A percentile compares a stretch with the other conserved stretches of the same genome.
phyloP scores from a whole-genome alignment of 2,797 vertebrate species.

The Coregonus ussuriensis region DNA sequence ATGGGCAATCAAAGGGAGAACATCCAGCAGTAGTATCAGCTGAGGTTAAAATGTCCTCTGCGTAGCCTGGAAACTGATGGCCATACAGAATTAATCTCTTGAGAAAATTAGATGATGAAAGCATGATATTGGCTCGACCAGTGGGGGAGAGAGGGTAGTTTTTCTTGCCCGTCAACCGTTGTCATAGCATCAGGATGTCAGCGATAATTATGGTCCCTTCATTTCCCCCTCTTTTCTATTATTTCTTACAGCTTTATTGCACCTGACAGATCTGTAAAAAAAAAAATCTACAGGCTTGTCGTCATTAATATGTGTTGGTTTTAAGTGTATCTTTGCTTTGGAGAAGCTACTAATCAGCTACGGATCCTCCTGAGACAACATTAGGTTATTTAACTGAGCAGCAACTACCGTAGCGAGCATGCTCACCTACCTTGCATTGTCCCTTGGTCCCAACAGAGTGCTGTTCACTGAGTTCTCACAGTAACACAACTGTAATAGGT shows the following conservation, averaged over 20 bases:
- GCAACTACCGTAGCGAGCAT: too few relatives aligned
- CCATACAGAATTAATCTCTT: slow-evolving; percentile 18
- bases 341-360: not conserved
- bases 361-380: not conserved
- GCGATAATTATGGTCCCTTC: slow-evolving; percentile 18
- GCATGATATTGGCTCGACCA: slow-evolving; percentile 27
- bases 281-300: too few relatives aligned
- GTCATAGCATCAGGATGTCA: slow-evolving; percentile 58
- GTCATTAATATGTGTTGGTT: not conserved
- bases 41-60: slow-evolving; percentile 29
- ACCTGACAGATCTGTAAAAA: not conserved
- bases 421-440: too few relatives aligned
- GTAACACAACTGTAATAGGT: too few relatives aligned
- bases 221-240: not conserved
- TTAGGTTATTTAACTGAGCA: too few relatives aligned
- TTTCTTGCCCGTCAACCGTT: slow-evolving; percentile 23
- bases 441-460: too few relatives aligned
- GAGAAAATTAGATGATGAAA: slow-evolving; percentile 61
- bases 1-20: not conserved
- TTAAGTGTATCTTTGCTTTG: not conserved
- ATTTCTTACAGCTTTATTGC: not conserved
- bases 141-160: slow-evolving; percentile 58
- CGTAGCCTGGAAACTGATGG: slow-evolving; percentile 31
- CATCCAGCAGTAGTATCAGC: slow-evolving; percentile 16
- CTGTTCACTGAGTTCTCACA: too few relatives aligned